Conservation (phyloP, 2,797 vertebrate genomes). For the Scarus forsteni region DNA sequence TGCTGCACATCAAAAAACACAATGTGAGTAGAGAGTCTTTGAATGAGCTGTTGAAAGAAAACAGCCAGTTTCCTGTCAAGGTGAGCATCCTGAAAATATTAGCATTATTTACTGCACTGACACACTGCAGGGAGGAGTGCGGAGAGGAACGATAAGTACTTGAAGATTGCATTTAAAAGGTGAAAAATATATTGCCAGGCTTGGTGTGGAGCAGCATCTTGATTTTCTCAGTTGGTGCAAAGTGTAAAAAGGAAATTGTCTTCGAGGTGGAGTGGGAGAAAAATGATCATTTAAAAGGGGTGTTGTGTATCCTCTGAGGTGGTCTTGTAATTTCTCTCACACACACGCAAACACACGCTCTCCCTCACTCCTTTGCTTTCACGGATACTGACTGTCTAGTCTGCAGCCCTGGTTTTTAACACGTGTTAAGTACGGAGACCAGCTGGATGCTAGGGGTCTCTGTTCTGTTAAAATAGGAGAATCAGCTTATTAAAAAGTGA, state of each 20-base stretch:
- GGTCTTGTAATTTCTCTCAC: conserved; percentile 36
- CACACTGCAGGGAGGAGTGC: conserved; percentile 54
- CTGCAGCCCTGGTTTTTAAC: conserved; percentile 64
- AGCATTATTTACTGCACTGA: conserved; percentile 77
- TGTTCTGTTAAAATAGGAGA: conserved; percentile 77
- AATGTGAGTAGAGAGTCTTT: conserved; percentile 64
- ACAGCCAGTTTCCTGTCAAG: conserved; percentile 76
- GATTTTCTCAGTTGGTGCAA: conserved; percentile 62
- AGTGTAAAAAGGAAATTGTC: conserved; percentile 50
- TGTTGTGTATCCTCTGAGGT: conserved; percentile 10
- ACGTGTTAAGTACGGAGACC: conserved; percentile 78
- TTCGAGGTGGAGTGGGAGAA: conserved; percentile 24
- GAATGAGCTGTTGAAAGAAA: conserved; percentile 75
- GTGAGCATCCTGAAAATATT: conserved; percentile 79
- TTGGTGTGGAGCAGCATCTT: conserved; percentile 56
- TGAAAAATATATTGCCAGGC: conserved; percentile 65
- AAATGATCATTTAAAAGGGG: conserved; percentile 32
- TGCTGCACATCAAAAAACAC: conserved; percentile 75
- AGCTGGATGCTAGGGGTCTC: conserved; percentile 71
- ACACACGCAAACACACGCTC: neutral
- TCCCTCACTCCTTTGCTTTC: neutral
- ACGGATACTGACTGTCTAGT: conserved; percentile 47
- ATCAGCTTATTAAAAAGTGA: conserved; percentile 83
- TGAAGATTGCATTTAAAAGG: conserved; percentile 73
- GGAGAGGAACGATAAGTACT: conserved; percentile 51